Evolutionary conservation across 1,140 invertebrate genomes (phyloP), one percentile per base, ranked within the genome.

Genomic region (Pogonomyrmex californicus): DNA sequence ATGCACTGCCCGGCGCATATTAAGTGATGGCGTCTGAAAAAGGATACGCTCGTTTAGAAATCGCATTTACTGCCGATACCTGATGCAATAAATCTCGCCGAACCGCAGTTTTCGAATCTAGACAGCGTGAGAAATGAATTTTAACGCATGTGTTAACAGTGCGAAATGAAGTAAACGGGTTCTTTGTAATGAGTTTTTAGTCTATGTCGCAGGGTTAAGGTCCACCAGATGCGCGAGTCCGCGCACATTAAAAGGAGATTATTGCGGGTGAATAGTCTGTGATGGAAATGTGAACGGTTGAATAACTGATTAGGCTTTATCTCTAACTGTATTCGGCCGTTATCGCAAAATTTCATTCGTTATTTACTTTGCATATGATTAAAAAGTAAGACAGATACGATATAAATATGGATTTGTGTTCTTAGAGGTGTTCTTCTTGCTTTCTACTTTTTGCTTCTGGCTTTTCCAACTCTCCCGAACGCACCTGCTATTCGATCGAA

Each of bases 11-110:
- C 75, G 86, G 70, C 77, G 89, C 88, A 82, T 91, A 85, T 62
- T 76, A 86, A 93, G 91, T 76, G 23, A 23, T 23, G 86, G 85
- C 87, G 91, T 90, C 88, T 89, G 73, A 79, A 73, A 87, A 91
- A 71, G 70, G 91, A 87, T 75, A 65, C 51, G 87, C 85, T 78
- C 63, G 85, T 66, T 81, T 81, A 49, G 76, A 86, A 86, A 86
- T 86, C 85, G 77, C 63, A 33, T 36, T 86, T 44, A 33, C 30
- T 17, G 5, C 49, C 62, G 49, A 12, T 68, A 47, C 36, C 41
- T 79, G 56, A 81, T 38, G 62, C 62, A 86, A 81, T 68, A 68
- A 66, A 81, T 58, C 62, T 47, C 77, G 49, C 14, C 30, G 65
- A 66, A 41, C 33, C 47, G 17, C 12, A 5, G 14, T 49, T 68